Conservation (phyloP, 2,888 invertebrate species). For the Harpagoxenus sublaevis region DNA sequence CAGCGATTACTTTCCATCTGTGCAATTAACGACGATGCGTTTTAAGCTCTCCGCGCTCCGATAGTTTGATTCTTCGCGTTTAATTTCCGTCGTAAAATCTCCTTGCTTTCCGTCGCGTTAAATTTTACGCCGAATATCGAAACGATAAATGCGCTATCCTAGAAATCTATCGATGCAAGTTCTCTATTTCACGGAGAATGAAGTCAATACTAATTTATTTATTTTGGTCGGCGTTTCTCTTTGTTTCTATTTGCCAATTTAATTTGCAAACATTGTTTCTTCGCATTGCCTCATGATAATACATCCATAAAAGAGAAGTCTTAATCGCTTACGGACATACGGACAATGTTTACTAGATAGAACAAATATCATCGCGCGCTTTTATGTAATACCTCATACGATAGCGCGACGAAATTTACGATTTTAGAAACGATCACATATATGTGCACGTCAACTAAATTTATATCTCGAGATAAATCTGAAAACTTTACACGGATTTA, state of each 20-base stretch:
- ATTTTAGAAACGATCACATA: neutral
- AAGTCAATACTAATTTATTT: neutral
- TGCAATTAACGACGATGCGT: constrained; percentile 26
- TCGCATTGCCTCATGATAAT: neutral
- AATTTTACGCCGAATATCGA: neutral
- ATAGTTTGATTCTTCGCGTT: neutral
- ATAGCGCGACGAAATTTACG: constrained; percentile 34
- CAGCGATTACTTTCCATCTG: constrained; percentile 31
- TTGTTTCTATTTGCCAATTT: neutral
- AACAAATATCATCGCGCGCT: neutral
- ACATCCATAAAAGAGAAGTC: neutral
- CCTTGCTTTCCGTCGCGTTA: neutral
- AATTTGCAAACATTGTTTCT: neutral
- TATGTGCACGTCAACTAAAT: neutral
- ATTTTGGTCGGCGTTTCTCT: neutral
- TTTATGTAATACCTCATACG: neutral
- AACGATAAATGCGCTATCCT: neutral
- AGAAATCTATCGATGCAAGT: neutral
- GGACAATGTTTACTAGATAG: neutral
- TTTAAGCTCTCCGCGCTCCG: neutral
- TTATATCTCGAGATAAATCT: neutral
- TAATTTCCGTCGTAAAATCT: constrained; percentile 4
- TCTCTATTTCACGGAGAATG: neutral
- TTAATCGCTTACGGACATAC: neutral
- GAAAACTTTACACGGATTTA: neutral